Evolutionary conservation across 2,797 vertebrate genomes (phyloP), one percentile per base, ranked within the genome.

Genomic region (Rhodeus uyekii): DNA sequence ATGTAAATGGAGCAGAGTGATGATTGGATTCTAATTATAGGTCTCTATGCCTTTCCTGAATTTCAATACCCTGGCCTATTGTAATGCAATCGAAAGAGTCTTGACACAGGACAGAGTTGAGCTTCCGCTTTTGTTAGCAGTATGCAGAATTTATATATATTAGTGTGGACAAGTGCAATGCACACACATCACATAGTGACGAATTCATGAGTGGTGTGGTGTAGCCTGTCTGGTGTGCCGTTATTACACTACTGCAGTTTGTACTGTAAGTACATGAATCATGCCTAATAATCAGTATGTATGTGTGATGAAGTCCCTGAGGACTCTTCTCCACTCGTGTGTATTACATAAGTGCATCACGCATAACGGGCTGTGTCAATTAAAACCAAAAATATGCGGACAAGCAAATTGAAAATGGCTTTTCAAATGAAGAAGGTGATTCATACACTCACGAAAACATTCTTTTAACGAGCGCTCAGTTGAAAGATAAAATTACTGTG

Each of bases 211-310:
- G 48, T 34, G 9, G 18, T 39, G 18, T 39, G 61, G 53, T 64
- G 27, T 5, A 18, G 38, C 32, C 58, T 9, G 19, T 24, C 80
- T 80, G 44, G 76, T 79, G 80, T 80, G 76, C 76, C 34, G 27
- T 80, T 80, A 34, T 75, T 71, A 61, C 71, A 71, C 27, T 72
- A 44, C 22, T 29, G 76, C 80, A 53, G 76, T 46, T 50, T 73
- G 68, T 68, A 73, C 50, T 73, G 68, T 68, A 73, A 50, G 44
- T 77, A 36, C 32, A 77, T 80, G 64, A 83, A 83, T 86, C 77
- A 80, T 34, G 29, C 71, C 24, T 38, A 77, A 86, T 83, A 71
- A 76, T 53, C 50, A 48, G 39, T 13, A 29, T 81, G 50, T 24
- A 9, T 65, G 69, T 74, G 29, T 42, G 60, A 60, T 63, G 38